These are phyloP conservation scores for Luscinia luscinia DNA, from an alignment of 2,797 vertebrate species.

Conservation along the genomic window DNA sequence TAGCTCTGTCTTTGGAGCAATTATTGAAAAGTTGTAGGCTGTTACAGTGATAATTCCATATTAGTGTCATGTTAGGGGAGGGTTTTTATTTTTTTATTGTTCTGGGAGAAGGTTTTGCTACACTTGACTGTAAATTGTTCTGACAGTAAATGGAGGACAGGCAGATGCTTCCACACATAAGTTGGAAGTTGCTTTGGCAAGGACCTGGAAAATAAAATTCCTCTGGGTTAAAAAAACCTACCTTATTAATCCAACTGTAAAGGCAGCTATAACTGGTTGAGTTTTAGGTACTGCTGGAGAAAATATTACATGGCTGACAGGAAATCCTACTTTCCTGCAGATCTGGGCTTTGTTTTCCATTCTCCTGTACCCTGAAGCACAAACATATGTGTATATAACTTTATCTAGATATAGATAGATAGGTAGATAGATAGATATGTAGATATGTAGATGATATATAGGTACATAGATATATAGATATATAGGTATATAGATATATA, in stretches of 20 bases:
- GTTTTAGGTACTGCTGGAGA: background rate
- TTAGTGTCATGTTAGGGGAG: background rate
- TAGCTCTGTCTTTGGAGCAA: slow-evolving; percentile 9
- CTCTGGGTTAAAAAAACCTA: background rate
- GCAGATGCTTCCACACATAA: slow-evolving; percentile 9
- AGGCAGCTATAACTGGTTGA: background rate
- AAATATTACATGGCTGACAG: background rate
- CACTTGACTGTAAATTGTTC: slow-evolving; percentile 31
- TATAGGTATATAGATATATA: background rate
- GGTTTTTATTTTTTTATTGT: background rate
- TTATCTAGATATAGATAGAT: no score
- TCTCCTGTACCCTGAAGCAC: background rate
- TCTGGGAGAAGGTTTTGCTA: slow-evolving; percentile 11
- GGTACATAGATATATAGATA: background rate
- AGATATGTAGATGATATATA: no score
- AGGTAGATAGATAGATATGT: background rate
- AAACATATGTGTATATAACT: accelerated
- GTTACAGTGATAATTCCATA: slow-evolving; percentile 5
- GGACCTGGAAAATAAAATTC: slow-evolving; percentile 11
- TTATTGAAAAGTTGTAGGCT: slow-evolving; percentile 28
- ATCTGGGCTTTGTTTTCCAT: background rate
- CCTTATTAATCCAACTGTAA: slow-evolving; percentile 3
- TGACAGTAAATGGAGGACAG: slow-evolving; percentile 23
- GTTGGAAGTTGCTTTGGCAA: slow-evolving; percentile 3
- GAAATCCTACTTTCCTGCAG: background rate